Evolutionary conservation across 2,888 invertebrate species (phyloP).

Genomic region (Cephonodes hylas): DNA sequence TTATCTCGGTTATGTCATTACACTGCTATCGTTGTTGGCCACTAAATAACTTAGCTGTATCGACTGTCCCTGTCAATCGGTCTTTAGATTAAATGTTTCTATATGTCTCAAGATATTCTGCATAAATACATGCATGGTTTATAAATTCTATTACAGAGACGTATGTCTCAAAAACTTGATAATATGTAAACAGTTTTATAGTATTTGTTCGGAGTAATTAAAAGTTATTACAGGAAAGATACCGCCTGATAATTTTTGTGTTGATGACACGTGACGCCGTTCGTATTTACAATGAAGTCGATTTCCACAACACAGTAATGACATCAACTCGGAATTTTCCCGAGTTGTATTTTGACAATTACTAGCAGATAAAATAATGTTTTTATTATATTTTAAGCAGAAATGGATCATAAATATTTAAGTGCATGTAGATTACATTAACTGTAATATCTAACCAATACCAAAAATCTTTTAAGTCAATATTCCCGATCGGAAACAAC

Average conservation of each 20-base stretch:
- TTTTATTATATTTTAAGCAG: no score
- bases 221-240: slow-evolving; percentile 28
- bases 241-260: slow-evolving; percentile 21
- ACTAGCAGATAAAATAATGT: no score
- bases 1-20: slow-evolving; percentile 40
- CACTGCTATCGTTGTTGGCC: slow-evolving; percentile 44
- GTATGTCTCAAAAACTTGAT: slow-evolving; percentile 29
- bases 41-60: slow-evolving; percentile 38
- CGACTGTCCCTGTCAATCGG: slow-evolving; percentile 31
- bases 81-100: slow-evolving; percentile 18
- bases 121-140: slow-evolving; percentile 17
- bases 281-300: slow-evolving; percentile 19
- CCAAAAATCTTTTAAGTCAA: no score
- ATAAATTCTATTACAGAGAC: slow-evolving; percentile 39
- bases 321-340: slow-evolving; percentile 18
- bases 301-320: slow-evolving; percentile 20
- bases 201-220: slow-evolving; percentile 14
- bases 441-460: no score
- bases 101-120: slow-evolving; percentile 21
- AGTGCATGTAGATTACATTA: not conserved
- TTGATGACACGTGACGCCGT: not conserved
- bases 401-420: no score
- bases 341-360: no score
- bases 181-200: slow-evolving; percentile 28
- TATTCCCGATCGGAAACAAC: no score